These are phyloP conservation scores for Plebejus anna DNA, from an alignment of 2,888 invertebrate species.

Conservation along the genomic window DNA sequence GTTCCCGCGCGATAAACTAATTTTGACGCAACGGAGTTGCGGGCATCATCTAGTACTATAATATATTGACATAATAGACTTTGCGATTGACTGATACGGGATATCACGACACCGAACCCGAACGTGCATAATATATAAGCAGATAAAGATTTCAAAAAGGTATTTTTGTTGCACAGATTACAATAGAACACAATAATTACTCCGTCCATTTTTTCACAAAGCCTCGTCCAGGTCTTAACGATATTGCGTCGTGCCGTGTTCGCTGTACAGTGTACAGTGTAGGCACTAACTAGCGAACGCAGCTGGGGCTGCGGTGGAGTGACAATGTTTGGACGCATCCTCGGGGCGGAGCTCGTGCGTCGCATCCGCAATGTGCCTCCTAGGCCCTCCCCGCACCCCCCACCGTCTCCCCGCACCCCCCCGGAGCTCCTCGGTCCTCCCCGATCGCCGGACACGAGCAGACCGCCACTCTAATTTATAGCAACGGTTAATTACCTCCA, in stretches of 20 bases:
- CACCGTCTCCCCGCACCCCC: not conserved
- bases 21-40: no score
- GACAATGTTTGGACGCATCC: constrained; percentile 69
- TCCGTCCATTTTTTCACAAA: not conserved
- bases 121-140: not conserved
- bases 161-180: not conserved
- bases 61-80: not conserved
- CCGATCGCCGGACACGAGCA: constrained; percentile 37
- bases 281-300: constrained; percentile 67
- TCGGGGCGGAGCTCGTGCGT: constrained; percentile 47
- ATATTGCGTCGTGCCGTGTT: constrained; percentile 61
- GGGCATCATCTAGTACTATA: not conserved
- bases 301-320: constrained; percentile 66
- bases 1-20: no score
- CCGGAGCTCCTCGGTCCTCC: constrained; percentile 4
- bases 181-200: not conserved
- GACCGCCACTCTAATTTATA: constrained; percentile 62
- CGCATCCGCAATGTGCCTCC: constrained; percentile 61
- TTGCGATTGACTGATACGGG: not conserved
- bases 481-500: constrained; percentile 69
- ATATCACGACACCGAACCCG: not conserved
- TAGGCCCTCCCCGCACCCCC: not conserved
- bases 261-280: constrained; percentile 40
- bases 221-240: constrained; percentile 29
- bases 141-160: not conserved